Base-by-base conservation (phyloP, 2,797 vertebrate genomes). In the Lithobates pipiens region DNA sequence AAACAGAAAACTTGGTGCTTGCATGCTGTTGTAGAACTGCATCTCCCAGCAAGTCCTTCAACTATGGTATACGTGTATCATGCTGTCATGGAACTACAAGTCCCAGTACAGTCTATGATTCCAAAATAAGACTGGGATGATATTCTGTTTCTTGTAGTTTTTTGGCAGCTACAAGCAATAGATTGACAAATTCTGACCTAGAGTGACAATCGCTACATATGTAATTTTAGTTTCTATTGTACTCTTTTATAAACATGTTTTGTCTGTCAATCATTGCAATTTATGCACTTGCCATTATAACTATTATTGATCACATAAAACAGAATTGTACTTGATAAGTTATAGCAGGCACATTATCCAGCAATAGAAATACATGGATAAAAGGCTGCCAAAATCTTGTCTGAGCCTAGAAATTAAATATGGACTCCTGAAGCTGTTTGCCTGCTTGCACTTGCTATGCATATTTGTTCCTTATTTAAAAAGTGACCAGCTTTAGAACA, bases 401-500 rank as follows among this genome's bases (percentile, higher is more conserved):
- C 69, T 73, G 15, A 0, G 50, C n/a, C 63, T 73, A 9, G 63
- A 67, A 61, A 77, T 61, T n/a, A 72, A 84, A 84, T 78, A 61
- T 61, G 65, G 46, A 32, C 46, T 77, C n/a, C 77, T 69, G 42
- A 75, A 80, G 61, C 77, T 75, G 39, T 67, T 68, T 76, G 63
- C 44, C 46, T 82, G 72, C 54, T 76, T 29, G 44, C 73, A 27
- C 39, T 86, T 46, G 71, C 34, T 42, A 80, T 89, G 89, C 88
- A 89, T 86, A 39, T 89, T 73, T 83, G 7, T 29, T 15, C 89
- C 84, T 79, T 71, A 83, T 91, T 88, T 89, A 88, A 87, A 61
- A 88, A 91, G 88, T 82, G 44, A 86, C 57, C 77, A 61, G 71
- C n/a, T 63, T 87, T 10, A 0, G 85, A 91, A 90, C 90, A 90